Evolutionary conservation across 2,113 vertebrate genomes (phyloP).

Genomic region (Hemiscyllium ocellatum): DNA sequence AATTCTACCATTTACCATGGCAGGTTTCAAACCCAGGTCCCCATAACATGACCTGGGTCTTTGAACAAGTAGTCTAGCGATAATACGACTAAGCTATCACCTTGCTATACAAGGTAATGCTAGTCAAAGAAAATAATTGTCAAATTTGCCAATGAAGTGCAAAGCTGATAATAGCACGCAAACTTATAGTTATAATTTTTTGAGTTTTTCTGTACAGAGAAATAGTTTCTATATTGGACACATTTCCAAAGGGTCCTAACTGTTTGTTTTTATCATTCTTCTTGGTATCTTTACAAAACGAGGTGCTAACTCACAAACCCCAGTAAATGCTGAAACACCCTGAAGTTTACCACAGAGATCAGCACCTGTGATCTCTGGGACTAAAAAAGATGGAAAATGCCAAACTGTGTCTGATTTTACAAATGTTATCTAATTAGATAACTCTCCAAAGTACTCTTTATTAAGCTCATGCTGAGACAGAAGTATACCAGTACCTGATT

Average conservation of each 20-base stretch:
- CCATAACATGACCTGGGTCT: too few species aligned
- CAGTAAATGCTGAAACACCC: not conserved
- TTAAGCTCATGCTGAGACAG: not conserved
- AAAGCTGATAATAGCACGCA: not conserved
- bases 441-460: not conserved
- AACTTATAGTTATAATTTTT: not conserved
- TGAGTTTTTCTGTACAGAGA: not conserved
- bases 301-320: not conserved
- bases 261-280: not conserved
- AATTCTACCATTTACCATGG: too few species aligned
- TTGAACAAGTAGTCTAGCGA: too few species aligned
- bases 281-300: not conserved
- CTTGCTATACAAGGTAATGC: not conserved
- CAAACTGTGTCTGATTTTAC: not conserved
- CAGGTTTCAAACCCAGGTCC: too few species aligned
- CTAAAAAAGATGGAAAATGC: not conserved
- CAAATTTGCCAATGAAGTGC: not conserved
- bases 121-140: not conserved
- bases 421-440: not conserved
- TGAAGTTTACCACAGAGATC: too few species aligned
- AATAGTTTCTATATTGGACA: not conserved
- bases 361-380: not conserved
- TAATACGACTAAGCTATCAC: too few species aligned
- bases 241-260: not conserved
- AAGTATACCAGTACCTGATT: not conserved